These are phyloP conservation scores for Trypoxylon attenuatum DNA, from an alignment of 2,888 invertebrate genomes.

Conservation along the genomic window DNA sequence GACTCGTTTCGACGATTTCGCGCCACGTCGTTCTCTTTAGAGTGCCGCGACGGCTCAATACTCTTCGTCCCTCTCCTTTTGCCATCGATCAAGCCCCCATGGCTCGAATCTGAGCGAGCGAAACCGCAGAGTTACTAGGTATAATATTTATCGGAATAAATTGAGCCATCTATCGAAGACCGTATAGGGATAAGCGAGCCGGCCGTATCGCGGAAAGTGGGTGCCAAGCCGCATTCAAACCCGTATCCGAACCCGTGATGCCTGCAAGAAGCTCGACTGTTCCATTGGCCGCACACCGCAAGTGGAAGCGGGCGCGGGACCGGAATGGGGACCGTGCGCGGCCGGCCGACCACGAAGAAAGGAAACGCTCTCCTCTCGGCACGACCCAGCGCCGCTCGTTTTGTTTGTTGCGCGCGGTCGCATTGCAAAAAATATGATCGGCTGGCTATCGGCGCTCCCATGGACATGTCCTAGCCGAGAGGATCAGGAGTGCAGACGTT, in stretches of 20 bases:
- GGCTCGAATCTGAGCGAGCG: too few relatives aligned
- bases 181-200: neutral
- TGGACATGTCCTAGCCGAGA: conserved; percentile 55
- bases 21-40: neutral
- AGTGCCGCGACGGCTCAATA: neutral
- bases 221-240: neutral
- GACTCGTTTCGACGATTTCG: neutral
- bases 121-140: too few relatives aligned
- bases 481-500: conserved; percentile 59
- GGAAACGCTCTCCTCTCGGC: conserved; percentile 29
- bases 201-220: too few relatives aligned
- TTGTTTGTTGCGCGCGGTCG: conserved; percentile 54
- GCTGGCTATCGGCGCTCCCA: conserved; percentile 58
- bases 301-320: too few relatives aligned
- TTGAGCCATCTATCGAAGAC: neutral
- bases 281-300: too few relatives aligned
- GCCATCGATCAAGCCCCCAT: too few relatives aligned
- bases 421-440: conserved; percentile 67
- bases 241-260: too few relatives aligned
- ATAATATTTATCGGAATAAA: too few relatives aligned
- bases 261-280: too few relatives aligned
- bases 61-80: neutral
- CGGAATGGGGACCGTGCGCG: too few relatives aligned
- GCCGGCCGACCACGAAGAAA: conserved; percentile 37
- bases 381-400: conserved; percentile 31